Base-by-base conservation (phyloP, 2,888 invertebrate genomes). In the Cotesia congregata region DNA sequence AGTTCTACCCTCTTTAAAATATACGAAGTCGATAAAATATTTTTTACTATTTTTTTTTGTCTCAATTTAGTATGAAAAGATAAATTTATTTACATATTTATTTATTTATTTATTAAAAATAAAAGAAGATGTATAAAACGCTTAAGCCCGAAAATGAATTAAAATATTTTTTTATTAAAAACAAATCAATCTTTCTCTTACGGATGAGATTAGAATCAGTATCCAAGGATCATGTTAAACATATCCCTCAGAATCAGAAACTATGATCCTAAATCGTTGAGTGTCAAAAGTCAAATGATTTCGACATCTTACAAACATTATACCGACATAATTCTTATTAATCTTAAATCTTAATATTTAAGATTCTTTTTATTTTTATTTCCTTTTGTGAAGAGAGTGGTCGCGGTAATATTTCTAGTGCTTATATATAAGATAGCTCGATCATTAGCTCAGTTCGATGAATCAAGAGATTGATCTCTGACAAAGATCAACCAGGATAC, bases 391-490 rank as follows among this genome's bases (percentile, higher is more conserved):
- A 12, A 12, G 50, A 3, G 50, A 50, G 50, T 12, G 50, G 50
- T 12, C 9, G 9, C 50, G 20, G 20, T 62, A 17, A 30, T 65
- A 30, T 65, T 65, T 65, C 38, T 65, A 30, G 3, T 30, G 30
- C 38, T 20, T 62, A n/a, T n/a, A 7, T 62, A n/a, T n/a, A 7
- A 62, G 20, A 15, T 62, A 15, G 20, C 15, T 62, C 62, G 20
- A 62, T 62, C 62, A 20, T 62, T 62, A 17, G 20, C 62, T 62
- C 62, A 17, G 6, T 62, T n/a, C 62, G 64, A 6, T 20, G 59
- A 41, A 64, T 60, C 39, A 39, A 67, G 67, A 15, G 71, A 76
- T 76, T 72, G 72, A 76, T 76, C 76, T 67, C 72, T 67, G 41
- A 67, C 71, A 40, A 67, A 67, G 67, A 67, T 72, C 41, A 41